phyloP scores from a whole-genome alignment of 1,140 invertebrate species.

The Drosophila micromelanica region DNA sequence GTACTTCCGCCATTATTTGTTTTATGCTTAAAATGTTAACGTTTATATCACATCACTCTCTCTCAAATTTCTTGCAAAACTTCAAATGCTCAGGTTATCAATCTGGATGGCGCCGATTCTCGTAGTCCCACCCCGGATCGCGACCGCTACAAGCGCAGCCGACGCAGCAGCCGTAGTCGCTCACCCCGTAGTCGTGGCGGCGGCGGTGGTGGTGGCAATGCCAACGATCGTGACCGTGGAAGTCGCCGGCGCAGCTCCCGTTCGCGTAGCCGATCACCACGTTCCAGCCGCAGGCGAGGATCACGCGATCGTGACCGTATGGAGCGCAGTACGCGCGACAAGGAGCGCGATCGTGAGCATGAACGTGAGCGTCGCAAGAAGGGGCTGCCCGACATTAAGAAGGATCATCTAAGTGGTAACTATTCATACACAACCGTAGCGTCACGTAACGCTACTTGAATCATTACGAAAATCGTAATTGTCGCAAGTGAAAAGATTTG shows the following conservation, averaged over 20 bases:
- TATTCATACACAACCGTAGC: slow-evolving; percentile 37
- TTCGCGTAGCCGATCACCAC: slow-evolving; percentile 83
- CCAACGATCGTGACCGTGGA: slow-evolving; percentile 82
- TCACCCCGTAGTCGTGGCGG: slow-evolving; percentile 84
- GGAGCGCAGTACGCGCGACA: slow-evolving; percentile 87
- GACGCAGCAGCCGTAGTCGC: slow-evolving; percentile 85
- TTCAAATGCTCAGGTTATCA: slow-evolving; percentile 85
- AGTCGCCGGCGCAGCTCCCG: slow-evolving; percentile 83
- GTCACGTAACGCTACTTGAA: background rate
- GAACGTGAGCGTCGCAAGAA: slow-evolving; percentile 93
- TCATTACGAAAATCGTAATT: background rate
- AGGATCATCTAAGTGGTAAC: slow-evolving; percentile 93
- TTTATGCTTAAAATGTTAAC: slow-evolving; percentile 71
- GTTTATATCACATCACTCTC: slow-evolving; percentile 73
- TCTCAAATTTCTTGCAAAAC: slow-evolving; percentile 76
- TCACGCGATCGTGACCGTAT: slow-evolving; percentile 86
- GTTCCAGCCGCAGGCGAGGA: slow-evolving; percentile 85
- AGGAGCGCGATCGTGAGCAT: slow-evolving; percentile 91
- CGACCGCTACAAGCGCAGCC: slow-evolving; percentile 84
- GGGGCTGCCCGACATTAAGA: slow-evolving; percentile 94
- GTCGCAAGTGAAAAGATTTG: slow-evolving; percentile 14
- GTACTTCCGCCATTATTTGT: slow-evolving; percentile 40
- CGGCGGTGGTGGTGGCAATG: slow-evolving; percentile 45
- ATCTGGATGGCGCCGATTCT: slow-evolving; percentile 85
- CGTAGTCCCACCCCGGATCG: slow-evolving; percentile 87